Conservation (phyloP, 2,797 vertebrate genomes). For the Anomalospiza imberbis region DNA sequence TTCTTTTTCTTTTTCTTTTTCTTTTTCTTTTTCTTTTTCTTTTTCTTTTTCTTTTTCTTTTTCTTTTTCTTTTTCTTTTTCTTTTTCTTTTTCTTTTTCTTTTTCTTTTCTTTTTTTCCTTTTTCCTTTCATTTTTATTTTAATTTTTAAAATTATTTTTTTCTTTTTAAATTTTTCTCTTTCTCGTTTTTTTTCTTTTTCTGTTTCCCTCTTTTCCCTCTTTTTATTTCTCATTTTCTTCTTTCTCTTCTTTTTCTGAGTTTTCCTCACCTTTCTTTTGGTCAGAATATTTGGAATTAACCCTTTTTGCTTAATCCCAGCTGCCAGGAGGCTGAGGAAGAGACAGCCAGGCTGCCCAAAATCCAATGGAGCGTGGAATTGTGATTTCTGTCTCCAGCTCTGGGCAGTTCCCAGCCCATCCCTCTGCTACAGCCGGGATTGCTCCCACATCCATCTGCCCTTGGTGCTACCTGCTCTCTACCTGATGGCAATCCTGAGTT, state of each 20-base stretch:
- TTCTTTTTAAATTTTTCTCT: not conserved
- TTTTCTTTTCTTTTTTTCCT: not conserved
- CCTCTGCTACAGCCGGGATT: not conserved
- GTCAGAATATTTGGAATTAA: not conserved
- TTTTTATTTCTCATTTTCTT: no score
- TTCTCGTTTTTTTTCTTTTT: no score
- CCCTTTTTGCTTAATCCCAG: not conserved
- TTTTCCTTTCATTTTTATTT: not conserved
- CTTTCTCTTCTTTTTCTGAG: not conserved
- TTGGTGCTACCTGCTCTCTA: not conserved
- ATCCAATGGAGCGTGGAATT: not conserved
- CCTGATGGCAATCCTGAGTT: not conserved
- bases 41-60: no score
- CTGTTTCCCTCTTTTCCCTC: no score
- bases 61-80: no score
- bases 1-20: fast-evolving
- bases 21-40: no score
- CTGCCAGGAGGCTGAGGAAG: not conserved
- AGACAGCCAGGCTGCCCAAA: not conserved
- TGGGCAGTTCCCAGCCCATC: not conserved
- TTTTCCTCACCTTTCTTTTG: not conserved
- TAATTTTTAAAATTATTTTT: not conserved
- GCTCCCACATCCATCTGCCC: not conserved
- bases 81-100: no score
- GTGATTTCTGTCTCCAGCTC: not conserved